phyloP scores from a whole-genome alignment of 2,888 invertebrate genomes.

The Plagiodera versicolora region DNA sequence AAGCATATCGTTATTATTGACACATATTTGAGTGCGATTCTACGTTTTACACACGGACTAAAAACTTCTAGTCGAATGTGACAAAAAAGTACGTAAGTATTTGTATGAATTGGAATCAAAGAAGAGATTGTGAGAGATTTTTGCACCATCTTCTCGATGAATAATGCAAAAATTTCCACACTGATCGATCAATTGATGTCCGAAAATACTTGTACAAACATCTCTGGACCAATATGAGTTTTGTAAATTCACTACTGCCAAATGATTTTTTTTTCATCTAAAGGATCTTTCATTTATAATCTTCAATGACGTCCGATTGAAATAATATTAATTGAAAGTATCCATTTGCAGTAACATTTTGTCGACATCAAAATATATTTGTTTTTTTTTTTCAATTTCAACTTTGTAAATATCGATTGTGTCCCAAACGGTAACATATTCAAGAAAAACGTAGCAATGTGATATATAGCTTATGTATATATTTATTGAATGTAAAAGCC shows the following conservation, averaged over 20 bases:
- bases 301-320: constrained; percentile 21
- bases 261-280: constrained; percentile 10
- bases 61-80: constrained; percentile 31
- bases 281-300: constrained; percentile 12
- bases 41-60: constrained; percentile 30
- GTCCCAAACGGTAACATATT: constrained; percentile 38
- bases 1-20: constrained; percentile 40
- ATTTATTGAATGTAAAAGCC: constrained; percentile 38
- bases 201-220: constrained; percentile 20
- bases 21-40: constrained; percentile 29
- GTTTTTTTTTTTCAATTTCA: constrained; percentile 18
- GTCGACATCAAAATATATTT: neutral
- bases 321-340: constrained; percentile 1
- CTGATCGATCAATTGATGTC: constrained; percentile 13
- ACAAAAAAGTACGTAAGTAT: constrained; percentile 21
- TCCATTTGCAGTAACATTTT: too few relatives aligned
- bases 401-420: constrained; percentile 26
- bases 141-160: neutral
- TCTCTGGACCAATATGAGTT: constrained; percentile 38
- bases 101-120: constrained; percentile 7
- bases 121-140: constrained; percentile 1
- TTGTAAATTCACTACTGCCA: constrained; percentile 21
- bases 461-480: constrained; percentile 52
- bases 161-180: neutral
- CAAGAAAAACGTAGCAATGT: constrained; percentile 46